Conservation (phyloP, 2,888 invertebrate species). For the Esperia sulphurella region DNA sequence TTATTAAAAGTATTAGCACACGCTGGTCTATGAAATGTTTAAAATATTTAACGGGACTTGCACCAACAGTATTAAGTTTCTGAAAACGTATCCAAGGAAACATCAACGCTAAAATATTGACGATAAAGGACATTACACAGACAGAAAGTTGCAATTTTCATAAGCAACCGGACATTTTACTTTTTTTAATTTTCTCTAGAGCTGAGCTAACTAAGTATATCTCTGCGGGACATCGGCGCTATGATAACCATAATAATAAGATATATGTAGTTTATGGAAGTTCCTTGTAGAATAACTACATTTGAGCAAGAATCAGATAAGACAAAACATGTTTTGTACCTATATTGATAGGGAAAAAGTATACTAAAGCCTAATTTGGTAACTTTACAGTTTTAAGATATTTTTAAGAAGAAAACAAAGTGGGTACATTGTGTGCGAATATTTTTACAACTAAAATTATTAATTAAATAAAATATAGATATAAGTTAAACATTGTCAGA, state of each 20-base stretch:
- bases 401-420: no score
- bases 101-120: constrained; percentile 25
- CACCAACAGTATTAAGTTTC: neutral
- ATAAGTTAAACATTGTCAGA: no score
- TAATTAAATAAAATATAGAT: no score
- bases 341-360: no score
- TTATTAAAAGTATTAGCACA: no score
- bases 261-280: neutral
- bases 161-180: neutral
- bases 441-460: no score
- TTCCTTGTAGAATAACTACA: neutral
- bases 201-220: neutral
- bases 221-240: neutral
- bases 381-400: no score
- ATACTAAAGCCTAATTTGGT: no score
- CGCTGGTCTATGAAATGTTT: no score
- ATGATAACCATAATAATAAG: neutral
- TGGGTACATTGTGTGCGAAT: no score
- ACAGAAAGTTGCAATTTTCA: constrained; percentile 2
- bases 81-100: constrained; percentile 5
- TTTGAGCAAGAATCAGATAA: neutral
- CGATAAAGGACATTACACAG: constrained; percentile 22
- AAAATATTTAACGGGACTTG: no score
- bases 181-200: neutral
- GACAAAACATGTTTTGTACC: neutral